These are phyloP conservation scores for Melanophora roralis DNA, from an alignment of 2,888 invertebrate species.

Conservation along the genomic window DNA sequence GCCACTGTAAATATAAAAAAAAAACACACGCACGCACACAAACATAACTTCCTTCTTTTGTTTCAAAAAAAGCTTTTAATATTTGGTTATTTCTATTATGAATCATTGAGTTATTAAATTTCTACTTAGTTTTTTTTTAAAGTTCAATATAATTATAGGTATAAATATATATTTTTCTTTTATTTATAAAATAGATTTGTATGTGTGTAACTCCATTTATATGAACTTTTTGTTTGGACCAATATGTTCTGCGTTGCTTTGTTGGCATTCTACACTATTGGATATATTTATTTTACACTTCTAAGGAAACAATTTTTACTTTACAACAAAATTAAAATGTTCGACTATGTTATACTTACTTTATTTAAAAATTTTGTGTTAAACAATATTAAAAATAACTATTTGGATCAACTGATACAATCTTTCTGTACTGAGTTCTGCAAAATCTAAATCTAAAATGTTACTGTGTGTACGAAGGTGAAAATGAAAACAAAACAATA, in stretches of 20 bases:
- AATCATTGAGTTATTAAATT: too few species aligned
- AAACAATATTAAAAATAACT: not conserved
- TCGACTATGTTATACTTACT: not conserved
- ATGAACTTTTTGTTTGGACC: not conserved
- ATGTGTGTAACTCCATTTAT: not conserved
- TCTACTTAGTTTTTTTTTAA: too few species aligned
- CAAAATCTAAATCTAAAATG: not conserved
- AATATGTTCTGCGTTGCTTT: conserved; percentile 21
- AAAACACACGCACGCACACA: too few species aligned
- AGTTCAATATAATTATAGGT: too few species aligned
- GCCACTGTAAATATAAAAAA: too few species aligned
- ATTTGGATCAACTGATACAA: too few species aligned
- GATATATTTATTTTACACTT: not conserved
- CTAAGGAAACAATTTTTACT: too few species aligned
- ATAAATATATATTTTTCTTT: too few species aligned
- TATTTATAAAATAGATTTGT: not conserved
- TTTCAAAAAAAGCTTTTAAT: too few species aligned
- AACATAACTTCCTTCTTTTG: too few species aligned
- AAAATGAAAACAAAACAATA: conserved; percentile 41
- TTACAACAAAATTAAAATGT: too few species aligned
- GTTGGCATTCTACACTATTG: conserved; percentile 29
- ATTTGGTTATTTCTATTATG: too few species aligned
- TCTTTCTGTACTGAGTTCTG: not conserved
- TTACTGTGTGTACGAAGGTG: not conserved
- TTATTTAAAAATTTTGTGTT: conserved; percentile 3